A percentile compares a stretch with the other conserved stretches of the same genome.
Conservation (phyloP, 1,140 invertebrate species). For the Drosophila watanabei region DNA sequence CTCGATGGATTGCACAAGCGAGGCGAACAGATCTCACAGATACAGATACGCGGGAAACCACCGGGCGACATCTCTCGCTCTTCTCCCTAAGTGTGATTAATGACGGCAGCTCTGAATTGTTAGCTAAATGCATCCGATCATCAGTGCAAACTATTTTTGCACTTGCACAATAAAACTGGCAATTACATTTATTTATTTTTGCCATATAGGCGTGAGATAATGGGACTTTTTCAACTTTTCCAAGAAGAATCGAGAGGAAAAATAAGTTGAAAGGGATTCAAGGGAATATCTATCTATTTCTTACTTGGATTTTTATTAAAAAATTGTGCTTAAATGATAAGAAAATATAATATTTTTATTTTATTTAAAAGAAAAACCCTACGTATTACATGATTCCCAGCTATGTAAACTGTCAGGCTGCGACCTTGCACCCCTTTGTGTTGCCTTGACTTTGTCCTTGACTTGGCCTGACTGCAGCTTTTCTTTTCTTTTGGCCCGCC, state of each 20-base stretch:
- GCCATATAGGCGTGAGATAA: background rate
- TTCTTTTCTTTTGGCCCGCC: constrained; percentile 14
- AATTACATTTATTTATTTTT: constrained; percentile 1
- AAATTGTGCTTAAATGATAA: background rate
- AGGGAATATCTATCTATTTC: background rate
- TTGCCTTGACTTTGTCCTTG: constrained; percentile 64
- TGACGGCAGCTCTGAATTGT: constrained; percentile 18
- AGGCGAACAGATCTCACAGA: background rate
- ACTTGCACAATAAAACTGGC: constrained; percentile 26
- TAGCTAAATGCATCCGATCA: constrained; percentile 32
- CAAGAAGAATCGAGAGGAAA: background rate
- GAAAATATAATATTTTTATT: background rate
- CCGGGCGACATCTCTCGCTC: constrained; percentile 19
- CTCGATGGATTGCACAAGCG: constrained; percentile 27
- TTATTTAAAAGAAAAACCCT: background rate
- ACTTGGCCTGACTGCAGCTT: constrained; percentile 44
- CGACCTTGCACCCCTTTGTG: constrained; percentile 7
- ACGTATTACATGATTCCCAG: background rate
- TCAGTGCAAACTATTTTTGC: constrained; percentile 10
- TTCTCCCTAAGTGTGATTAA: constrained; percentile 39
- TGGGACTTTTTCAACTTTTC: background rate
- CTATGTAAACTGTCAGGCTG: background rate
- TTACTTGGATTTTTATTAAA: background rate
- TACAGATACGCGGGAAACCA: background rate
- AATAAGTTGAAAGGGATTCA: background rate